These are phyloP conservation scores for Nannospalax galili DNA, from an alignment of 2,113 vertebrate species.

Conservation along the genomic window DNA sequence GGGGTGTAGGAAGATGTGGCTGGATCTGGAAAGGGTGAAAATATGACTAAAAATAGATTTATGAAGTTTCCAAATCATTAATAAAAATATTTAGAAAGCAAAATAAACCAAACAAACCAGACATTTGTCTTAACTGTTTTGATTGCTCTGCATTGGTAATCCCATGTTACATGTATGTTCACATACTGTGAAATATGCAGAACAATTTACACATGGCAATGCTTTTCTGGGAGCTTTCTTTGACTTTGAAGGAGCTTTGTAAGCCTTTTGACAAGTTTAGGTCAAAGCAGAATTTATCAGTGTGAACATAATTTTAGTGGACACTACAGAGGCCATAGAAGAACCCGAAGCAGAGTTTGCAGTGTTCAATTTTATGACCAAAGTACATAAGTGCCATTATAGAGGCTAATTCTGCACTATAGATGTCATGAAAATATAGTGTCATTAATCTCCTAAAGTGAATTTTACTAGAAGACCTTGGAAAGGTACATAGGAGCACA, in stretches of 20 bases:
- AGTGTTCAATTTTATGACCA: conserved; percentile 56
- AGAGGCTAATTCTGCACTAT: conserved; percentile 58
- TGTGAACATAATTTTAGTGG: conserved; percentile 50
- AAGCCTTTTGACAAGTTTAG: conserved; percentile 41
- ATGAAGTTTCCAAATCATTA: background rate
- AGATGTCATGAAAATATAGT: conserved; percentile 59
- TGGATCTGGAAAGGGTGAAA: too few relatives aligned
- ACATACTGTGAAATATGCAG: background rate
- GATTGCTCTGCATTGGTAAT: background rate
- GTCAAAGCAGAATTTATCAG: conserved; percentile 36
- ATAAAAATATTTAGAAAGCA: background rate
- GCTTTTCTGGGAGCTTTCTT: background rate
- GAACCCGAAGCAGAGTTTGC: background rate
- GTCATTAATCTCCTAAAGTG: conserved; percentile 48
- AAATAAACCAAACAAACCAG: background rate
- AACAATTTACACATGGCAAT: background rate
- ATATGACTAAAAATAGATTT: too few relatives aligned
- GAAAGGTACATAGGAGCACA: background rate
- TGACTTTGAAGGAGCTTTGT: background rate
- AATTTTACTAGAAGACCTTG: conserved; percentile 66
- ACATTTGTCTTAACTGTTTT: background rate
- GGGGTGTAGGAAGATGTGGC: too few relatives aligned
- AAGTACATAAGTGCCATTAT: conserved; percentile 41
- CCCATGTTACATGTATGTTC: background rate
- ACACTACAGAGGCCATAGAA: conserved; percentile 34